Conservation (phyloP, 2,888 invertebrate species). For the Diloba caeruleocephala region DNA sequence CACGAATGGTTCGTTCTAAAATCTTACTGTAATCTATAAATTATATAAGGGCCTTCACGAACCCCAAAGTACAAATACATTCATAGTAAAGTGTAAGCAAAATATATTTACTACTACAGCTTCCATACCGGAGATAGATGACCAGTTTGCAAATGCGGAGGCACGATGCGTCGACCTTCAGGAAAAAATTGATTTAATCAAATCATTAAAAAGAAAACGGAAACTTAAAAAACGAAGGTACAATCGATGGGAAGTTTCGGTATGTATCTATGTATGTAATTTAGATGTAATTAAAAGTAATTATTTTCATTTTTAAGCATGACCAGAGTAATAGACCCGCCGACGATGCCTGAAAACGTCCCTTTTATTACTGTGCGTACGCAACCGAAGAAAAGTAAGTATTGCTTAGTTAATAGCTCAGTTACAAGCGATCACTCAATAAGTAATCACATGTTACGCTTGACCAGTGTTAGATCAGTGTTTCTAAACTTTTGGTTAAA, state of each 20-base stretch:
- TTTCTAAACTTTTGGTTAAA: no score
- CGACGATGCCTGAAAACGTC: slow-evolving; percentile 59
- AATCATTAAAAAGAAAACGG: slow-evolving; percentile 75
- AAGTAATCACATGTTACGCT: no score
- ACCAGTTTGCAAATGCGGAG: slow-evolving; percentile 79
- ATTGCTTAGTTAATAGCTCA: no score
- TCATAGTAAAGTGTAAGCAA: background rate
- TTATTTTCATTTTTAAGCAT: slow-evolving; percentile 58
- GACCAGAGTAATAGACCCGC: slow-evolving; percentile 71
- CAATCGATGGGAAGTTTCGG: no score
- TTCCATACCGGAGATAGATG: slow-evolving; percentile 79
- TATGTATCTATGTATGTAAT: no score
- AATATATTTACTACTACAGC: slow-evolving; percentile 55
- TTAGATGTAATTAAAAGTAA: background rate
- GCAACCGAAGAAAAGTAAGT: slow-evolving; percentile 83
- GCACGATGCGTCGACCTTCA: slow-evolving; percentile 78
- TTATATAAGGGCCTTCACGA: no score
- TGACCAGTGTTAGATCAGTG: no score
- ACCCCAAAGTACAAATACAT: no score
- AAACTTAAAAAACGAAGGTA: slow-evolving; percentile 82
- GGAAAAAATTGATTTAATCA: slow-evolving; percentile 80
- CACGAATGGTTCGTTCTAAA: slow-evolving; percentile 65
- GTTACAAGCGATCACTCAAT: no score
- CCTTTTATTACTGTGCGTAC: slow-evolving; percentile 77
- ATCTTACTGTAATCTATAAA: background rate